Percentiles rank a stretch among this genome's conserved stretches.
Conservation (phyloP, 2,888 invertebrate species). For the Lycia hirtaria region DNA sequence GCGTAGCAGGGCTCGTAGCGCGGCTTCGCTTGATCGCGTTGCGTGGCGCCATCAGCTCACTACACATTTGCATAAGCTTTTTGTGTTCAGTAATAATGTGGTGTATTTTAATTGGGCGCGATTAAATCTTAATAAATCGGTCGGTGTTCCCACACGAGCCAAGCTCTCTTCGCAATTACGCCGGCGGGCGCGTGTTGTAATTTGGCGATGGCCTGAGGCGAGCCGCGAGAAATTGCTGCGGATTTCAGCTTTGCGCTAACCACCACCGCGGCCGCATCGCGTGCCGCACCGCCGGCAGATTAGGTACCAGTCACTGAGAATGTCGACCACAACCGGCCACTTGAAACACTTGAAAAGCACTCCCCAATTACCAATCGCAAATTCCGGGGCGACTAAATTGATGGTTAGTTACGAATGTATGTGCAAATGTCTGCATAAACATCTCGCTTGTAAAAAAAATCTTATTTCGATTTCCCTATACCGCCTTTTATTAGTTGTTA, state of each 20-base stretch:
- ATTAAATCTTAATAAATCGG: conserved; percentile 84
- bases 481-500: too few relatives aligned
- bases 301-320: conserved; percentile 38
- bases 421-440: conserved; percentile 16
- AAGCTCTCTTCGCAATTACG: conserved; percentile 68
- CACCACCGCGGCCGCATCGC: conserved; percentile 58
- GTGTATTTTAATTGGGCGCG: conserved; percentile 79
- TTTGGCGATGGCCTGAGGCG: conserved; percentile 74
- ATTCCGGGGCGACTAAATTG: conserved; percentile 70
- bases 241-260: conserved; percentile 61
- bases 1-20: conserved; percentile 58
- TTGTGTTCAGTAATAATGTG: conserved; percentile 72
- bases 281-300: conserved; percentile 53
- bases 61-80: conserved; percentile 70
- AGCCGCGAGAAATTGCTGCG: conserved; percentile 71
- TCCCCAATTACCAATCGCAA: conserved; percentile 83
- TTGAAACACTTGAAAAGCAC: conserved; percentile 69
- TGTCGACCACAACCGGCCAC: conserved; percentile 59
- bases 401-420: conserved; percentile 46
- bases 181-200: conserved; percentile 72
- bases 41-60: conserved; percentile 54
- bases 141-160: conserved; percentile 75
- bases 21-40: conserved; percentile 14
- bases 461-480: too few relatives aligned
- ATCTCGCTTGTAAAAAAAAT: too few relatives aligned